Evolutionary conservation across 2,113 vertebrate species (phyloP).

Genomic region (Microtus oregoni): DNA sequence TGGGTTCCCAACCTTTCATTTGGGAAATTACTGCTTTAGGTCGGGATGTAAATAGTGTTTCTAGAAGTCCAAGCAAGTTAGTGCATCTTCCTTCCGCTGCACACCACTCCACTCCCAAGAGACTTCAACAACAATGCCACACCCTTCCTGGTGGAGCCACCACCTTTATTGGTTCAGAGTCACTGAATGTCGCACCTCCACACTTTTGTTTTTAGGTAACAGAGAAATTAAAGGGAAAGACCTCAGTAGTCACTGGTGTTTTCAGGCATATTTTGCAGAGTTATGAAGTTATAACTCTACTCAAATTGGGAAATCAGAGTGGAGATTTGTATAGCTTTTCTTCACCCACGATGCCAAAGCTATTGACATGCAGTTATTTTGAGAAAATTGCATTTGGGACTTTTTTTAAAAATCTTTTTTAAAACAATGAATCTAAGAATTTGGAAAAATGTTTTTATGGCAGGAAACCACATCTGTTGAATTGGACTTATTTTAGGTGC

Average conservation of each 20-base stretch:
- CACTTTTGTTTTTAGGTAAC: conserved; percentile 13
- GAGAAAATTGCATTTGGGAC: conserved; percentile 13
- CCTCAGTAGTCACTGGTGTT: not conserved
- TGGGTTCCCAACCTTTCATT: not conserved
- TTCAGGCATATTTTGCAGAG: conserved; percentile 18
- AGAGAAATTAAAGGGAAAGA: conserved; percentile 32
- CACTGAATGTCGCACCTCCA: not conserved
- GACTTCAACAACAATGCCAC: not conserved
- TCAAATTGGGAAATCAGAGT: conserved; percentile 56
- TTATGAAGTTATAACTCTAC: not conserved
- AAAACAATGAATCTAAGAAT: conserved; percentile 20
- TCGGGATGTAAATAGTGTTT: conserved; percentile 16
- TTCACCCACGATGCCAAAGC: not conserved
- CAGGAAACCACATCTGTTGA: not conserved
- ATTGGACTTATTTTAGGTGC: not conserved
- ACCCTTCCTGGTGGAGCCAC: not conserved
- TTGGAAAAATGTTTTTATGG: not conserved
- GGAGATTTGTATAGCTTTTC: not conserved
- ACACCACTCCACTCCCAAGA: not conserved
- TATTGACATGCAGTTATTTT: not conserved
- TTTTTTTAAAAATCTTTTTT: not conserved
- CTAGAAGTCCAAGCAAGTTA: not conserved
- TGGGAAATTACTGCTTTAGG: conserved; percentile 20
- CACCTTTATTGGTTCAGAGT: not conserved
- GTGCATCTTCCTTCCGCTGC: not conserved